phyloP scores from a whole-genome alignment of 2,888 invertebrate genomes.

The Cryptus viduatorius region DNA sequence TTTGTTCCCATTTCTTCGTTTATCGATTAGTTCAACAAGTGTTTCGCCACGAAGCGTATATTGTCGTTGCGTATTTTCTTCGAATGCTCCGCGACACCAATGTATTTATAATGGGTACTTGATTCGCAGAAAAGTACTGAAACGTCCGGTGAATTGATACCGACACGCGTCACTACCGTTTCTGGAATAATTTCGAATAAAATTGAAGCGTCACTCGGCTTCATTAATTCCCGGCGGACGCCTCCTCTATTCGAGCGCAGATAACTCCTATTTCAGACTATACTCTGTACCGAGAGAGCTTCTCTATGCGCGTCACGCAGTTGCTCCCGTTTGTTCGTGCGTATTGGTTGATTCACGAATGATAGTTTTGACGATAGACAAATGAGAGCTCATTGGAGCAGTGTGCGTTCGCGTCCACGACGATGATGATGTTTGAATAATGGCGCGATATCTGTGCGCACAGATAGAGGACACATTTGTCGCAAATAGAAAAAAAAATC shows the following conservation, averaged over 20 bases:
- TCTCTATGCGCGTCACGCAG: conserved; percentile 50
- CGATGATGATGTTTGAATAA: conserved; percentile 53
- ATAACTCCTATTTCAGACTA: conserved; percentile 60
- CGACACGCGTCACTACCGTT: conserved; percentile 48
- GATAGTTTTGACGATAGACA: conserved; percentile 1
- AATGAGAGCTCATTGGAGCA: conserved; percentile 19
- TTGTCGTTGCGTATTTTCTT: neutral
- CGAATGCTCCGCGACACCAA: neutral
- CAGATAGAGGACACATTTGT: neutral
- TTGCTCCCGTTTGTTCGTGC: conserved; percentile 17
- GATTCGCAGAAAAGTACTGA: neutral
- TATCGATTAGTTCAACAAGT: conserved; percentile 44
- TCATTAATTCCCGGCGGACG: conserved; percentile 59
- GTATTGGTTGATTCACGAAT: neutral
- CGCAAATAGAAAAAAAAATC: neutral
- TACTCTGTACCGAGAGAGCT: conserved; percentile 4
- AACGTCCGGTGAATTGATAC: conserved; percentile 37
- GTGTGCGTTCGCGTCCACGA: conserved; percentile 36
- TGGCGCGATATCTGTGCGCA: neutral
- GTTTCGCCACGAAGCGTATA: conserved; percentile 14
- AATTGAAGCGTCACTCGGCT: conserved; percentile 58
- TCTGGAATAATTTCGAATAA: conserved; percentile 58
- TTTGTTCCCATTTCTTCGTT: conserved; percentile 31
- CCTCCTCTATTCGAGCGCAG: conserved; percentile 53
- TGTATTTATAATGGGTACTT: neutral